Percentiles rank a stretch among this genome's conserved stretches.
Conservation (phyloP, 2,888 invertebrate genomes). For the Acrobasis repandana region DNA sequence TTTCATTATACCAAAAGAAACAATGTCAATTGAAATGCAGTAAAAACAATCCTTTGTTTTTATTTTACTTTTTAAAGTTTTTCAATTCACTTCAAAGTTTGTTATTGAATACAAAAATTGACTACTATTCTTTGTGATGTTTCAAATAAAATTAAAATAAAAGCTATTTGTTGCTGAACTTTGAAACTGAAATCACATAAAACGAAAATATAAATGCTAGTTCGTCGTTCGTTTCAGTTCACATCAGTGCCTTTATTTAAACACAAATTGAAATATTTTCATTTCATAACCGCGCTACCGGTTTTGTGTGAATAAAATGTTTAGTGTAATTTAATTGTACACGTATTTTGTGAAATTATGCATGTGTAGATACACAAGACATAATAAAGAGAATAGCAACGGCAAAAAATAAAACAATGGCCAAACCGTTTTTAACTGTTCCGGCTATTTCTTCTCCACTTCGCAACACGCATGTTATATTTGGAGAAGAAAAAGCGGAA, state of each 20-base stretch:
- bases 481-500: too few relatives aligned
- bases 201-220: conserved; percentile 7
- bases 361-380: too few relatives aligned
- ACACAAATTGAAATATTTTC: conserved; percentile 8
- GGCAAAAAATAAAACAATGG: too few relatives aligned
- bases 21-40: not conserved
- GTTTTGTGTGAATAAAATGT: not conserved
- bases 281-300: not conserved
- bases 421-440: too few relatives aligned
- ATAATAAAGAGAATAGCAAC: too few relatives aligned
- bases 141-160: conserved; percentile 13
- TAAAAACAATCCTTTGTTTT: not conserved
- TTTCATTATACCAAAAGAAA: not conserved
- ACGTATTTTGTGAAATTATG: too few relatives aligned
- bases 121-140: conserved; percentile 5
- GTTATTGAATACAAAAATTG: not conserved
- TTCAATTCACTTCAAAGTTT: conserved; percentile 1
- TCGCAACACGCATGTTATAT: too few relatives aligned
- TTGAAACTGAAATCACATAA: conserved; percentile 10
- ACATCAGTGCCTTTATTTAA: conserved; percentile 6
- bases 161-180: conserved; percentile 8
- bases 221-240: not conserved
- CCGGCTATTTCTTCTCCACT: too few relatives aligned
- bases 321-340: too few relatives aligned
- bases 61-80: not conserved